These are phyloP conservation scores for Chrysoperla carnea DNA, from an alignment of 1,140 invertebrate species.

Conservation along the genomic window DNA sequence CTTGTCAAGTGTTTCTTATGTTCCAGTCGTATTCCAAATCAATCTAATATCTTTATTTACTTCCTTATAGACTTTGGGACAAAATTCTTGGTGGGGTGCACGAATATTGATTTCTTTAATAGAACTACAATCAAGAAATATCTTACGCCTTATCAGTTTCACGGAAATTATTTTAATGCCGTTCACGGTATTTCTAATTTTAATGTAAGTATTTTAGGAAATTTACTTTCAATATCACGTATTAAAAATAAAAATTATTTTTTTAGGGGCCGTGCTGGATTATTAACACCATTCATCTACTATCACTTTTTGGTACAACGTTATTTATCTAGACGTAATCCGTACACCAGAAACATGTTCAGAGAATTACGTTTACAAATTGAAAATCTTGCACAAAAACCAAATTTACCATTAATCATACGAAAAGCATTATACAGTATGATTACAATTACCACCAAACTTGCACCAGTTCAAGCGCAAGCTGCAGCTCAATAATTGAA, in stretches of 20 bases:
- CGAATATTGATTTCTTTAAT: conserved; percentile 69
- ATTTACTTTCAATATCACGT: background rate
- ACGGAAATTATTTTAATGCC: conserved; percentile 88
- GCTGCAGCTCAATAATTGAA: conserved; percentile 14
- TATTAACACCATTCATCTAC: conserved; percentile 84
- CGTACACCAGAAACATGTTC: conserved; percentile 82
- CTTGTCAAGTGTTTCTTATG: background rate
- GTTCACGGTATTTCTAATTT: conserved; percentile 61
- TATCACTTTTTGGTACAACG: conserved; percentile 84
- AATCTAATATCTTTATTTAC: conserved; percentile 1
- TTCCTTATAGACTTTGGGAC: conserved; percentile 62
- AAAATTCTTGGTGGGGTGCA: conserved; percentile 76
- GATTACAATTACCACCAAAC: conserved; percentile 37
- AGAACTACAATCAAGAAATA: conserved; percentile 71
- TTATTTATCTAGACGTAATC: conserved; percentile 84
- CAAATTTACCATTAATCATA: conserved; percentile 38
- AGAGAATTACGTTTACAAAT: conserved; percentile 47
- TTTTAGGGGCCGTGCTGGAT: conserved; percentile 64
- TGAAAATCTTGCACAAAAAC: conserved; percentile 39
- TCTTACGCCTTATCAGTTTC: conserved; percentile 70
- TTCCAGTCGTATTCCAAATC: background rate
- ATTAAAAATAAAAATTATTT: conserved; percentile 7
- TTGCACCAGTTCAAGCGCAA: conserved; percentile 36
- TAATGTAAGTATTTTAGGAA: conserved; percentile 52
- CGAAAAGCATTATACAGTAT: conserved; percentile 27